phyloP scores from a whole-genome alignment of 2,888 invertebrate species.

The Rhopalosiphum nymphaeae region DNA sequence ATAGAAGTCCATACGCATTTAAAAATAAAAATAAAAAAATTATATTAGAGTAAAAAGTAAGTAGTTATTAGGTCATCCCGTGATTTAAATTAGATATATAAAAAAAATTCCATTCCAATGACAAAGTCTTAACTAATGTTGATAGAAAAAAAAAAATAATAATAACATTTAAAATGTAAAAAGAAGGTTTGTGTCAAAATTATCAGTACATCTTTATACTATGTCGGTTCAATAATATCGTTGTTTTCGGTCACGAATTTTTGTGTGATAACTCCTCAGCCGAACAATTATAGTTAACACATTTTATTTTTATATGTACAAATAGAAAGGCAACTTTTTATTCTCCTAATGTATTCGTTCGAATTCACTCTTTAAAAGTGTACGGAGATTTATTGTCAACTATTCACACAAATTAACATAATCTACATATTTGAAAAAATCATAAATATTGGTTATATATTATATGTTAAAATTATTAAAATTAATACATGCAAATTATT shows the following conservation, averaged over 20 bases:
- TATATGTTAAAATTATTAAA: neutral
- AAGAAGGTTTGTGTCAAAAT: neutral
- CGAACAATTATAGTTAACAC: slow-evolving; percentile 9
- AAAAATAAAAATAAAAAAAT: neutral
- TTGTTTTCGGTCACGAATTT: slow-evolving; percentile 49
- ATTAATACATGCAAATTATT: neutral
- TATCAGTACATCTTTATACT: neutral
- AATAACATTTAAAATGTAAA: neutral
- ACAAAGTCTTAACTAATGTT: neutral
- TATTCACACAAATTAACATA: neutral
- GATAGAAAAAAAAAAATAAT: neutral
- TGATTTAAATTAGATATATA: neutral
- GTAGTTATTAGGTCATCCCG: neutral
- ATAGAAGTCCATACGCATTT: neutral
- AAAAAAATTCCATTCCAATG: slow-evolving; percentile 12
- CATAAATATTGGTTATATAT: neutral
- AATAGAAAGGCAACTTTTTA: slow-evolving; percentile 18
- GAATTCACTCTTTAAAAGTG: neutral
- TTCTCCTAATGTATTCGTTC: slow-evolving; percentile 37
- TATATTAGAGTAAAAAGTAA: neutral
- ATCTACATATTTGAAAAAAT: neutral
- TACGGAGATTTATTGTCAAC: neutral
- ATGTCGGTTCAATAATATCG: neutral
- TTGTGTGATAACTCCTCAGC: slow-evolving; percentile 29
- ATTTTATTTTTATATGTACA: slow-evolving; percentile 30